Evolutionary conservation across 2,888 invertebrate genomes (phyloP).

Genomic region (Phengaris alcon): DNA sequence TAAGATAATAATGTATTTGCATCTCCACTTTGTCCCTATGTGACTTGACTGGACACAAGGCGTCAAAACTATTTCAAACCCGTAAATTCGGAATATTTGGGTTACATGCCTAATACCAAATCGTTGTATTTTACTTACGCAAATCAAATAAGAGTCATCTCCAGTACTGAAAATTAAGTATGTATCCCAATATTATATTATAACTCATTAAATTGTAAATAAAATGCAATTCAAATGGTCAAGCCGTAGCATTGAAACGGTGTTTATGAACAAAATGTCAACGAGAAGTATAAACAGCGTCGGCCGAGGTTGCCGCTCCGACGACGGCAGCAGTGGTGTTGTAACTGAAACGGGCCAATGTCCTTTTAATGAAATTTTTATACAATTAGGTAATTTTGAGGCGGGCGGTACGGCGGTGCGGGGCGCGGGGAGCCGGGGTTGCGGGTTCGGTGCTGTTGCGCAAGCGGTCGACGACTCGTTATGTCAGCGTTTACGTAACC

Average conservation of each 20-base stretch:
- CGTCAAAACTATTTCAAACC: too few species aligned
- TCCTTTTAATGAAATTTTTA: constrained; percentile 74
- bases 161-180: not conserved
- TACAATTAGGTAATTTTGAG: constrained; percentile 72
- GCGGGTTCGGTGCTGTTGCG: constrained; percentile 71
- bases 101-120: too few species aligned
- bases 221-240: constrained; percentile 3
- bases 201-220: constrained; percentile 8
- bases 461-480: constrained; percentile 79
- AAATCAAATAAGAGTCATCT: not conserved
- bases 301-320: constrained; percentile 70
- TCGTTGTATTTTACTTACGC: too few species aligned
- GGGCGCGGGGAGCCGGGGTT: constrained; percentile 62
- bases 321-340: constrained; percentile 55
- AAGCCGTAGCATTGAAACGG: constrained; percentile 38
- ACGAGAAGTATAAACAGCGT: constrained; percentile 50
- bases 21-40: too few species aligned
- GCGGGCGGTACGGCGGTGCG: constrained; percentile 53
- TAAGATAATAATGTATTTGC: too few species aligned
- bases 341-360: constrained; percentile 67
- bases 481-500: constrained; percentile 78
- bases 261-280: constrained; percentile 57
- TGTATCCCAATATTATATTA: not conserved
- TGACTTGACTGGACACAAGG: too few species aligned
- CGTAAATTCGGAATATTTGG: too few species aligned